Base-by-base conservation (phyloP, 2,888 invertebrate genomes). In the Agriopis aurantiaria region DNA sequence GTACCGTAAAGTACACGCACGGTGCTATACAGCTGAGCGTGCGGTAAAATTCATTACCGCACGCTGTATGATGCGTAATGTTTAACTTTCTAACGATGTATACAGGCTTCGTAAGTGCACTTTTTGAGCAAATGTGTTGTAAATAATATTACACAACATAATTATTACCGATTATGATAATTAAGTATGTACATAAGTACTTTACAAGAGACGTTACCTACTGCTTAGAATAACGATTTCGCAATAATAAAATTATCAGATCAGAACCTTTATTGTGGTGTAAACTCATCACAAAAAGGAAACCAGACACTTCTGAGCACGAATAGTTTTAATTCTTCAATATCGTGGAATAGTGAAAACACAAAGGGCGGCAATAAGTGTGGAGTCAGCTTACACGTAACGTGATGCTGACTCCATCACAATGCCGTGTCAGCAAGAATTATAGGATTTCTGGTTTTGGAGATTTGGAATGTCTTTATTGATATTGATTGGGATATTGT, bases 391-490 rank as follows among this genome's bases (percentile, higher is more conserved):
- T 72, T 68, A 70, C 74, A 65, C 63, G 75, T 56, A 75, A 75
- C 61, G 68, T 62, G 75, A 75, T 59, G 69, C 75, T 62, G 65
- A 86, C 85, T 83, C 77, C 74, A 72, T 73, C 66, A 87, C 86
- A 88, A 88, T 82, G 76, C 80, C 4, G 66, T 75, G 85, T 87
- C 86, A 79, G 52, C 12, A 76, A 73, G 80, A 84, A 87, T 87
- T 85, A 86, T 65, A 65, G 55, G 12, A 61, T 65, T 68, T 72
- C 63, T 41, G 65, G 58, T 7, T 40, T 53, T 68, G 33, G 23
- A 14, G 46, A 60, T 64, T 57, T 17, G 62, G 23, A 67, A 48
- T 41, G 43, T 11, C 17, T 62, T 63, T 63, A 68, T 63, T 63
- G 52, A 58, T 62, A 68, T 63, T 63, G 56, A 40, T n/a, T n/a